Percentiles rank a stretch among this genome's conserved stretches.
phyloP scores from a whole-genome alignment of 2,888 invertebrate species.

The Pterobdella sp. region DNA sequence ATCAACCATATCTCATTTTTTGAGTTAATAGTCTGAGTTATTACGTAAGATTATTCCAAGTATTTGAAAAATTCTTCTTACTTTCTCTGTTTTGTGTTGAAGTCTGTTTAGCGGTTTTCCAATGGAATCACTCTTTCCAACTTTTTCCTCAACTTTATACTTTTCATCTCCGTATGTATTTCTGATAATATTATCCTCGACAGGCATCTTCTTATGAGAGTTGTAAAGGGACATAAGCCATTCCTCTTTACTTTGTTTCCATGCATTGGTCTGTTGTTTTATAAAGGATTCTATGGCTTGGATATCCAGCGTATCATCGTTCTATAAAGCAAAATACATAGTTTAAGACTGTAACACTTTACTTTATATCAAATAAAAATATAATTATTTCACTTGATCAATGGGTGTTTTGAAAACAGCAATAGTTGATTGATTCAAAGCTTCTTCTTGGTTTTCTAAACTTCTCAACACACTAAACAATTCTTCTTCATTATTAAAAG shows the following conservation, averaged over 20 bases:
- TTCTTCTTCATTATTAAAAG: background rate
- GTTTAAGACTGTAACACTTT: background rate
- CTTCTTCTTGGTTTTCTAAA: background rate
- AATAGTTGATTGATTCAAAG: background rate
- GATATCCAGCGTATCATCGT: conserved; percentile 5
- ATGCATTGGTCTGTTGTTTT: background rate
- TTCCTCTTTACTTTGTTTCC: background rate
- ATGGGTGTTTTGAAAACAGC: background rate
- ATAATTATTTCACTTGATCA: background rate
- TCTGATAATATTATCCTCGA: background rate
- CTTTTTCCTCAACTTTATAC: background rate
- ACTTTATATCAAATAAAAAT: background rate
- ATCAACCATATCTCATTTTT: no score
- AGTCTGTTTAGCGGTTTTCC: background rate
- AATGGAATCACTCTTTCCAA: background rate
- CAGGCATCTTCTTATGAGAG: background rate
- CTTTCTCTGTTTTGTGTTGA: background rate
- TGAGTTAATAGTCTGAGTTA: no score
- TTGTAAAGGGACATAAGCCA: background rate
- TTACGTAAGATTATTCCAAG: no score
- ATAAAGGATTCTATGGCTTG: background rate
- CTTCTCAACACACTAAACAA: background rate
- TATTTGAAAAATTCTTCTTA: no score
- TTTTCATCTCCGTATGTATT: background rate
- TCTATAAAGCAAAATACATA: background rate